Conservation (phyloP, 2,113 vertebrate species). For the Sula dactylatra region DNA sequence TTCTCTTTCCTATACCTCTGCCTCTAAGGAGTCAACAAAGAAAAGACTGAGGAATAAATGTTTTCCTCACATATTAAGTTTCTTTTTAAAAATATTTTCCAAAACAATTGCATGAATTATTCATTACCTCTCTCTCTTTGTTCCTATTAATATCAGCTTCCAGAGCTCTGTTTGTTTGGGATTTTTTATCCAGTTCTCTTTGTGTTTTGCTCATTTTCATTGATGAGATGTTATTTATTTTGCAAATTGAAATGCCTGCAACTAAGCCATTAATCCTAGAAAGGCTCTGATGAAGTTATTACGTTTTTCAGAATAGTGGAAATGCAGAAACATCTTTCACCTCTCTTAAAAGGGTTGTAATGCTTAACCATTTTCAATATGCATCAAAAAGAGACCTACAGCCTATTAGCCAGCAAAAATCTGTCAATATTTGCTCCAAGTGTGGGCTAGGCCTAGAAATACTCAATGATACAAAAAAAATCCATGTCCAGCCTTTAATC, state of each 20-base stretch:
- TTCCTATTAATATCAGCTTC: not conserved
- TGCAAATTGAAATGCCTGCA: constrained; percentile 31
- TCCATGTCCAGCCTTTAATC: not conserved
- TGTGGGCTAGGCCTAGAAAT: not conserved
- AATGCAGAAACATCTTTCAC: not conserved
- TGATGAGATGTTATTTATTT: constrained; percentile 14
- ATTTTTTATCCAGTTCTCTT: not conserved
- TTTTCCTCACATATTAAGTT: not conserved
- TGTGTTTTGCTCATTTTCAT: not conserved
- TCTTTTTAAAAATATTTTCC: not conserved
- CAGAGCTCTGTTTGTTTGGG: not conserved
- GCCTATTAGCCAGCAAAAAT: not conserved
- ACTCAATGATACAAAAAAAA: not conserved
- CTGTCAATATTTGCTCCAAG: not conserved
- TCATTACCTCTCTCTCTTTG: not conserved
- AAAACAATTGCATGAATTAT: constrained; percentile 30
- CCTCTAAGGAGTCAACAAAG: not conserved
- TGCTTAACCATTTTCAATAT: not conserved
- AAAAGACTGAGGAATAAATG: not conserved
- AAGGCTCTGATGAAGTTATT: not conserved
- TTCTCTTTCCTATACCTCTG: not conserved
- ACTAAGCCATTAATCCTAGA: constrained; percentile 27
- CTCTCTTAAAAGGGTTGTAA: not conserved
- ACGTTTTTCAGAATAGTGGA: not conserved
- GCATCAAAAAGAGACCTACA: not conserved